These are phyloP conservation scores for Brevimyrus niger DNA, from an alignment of 2,113 vertebrate species.

Conservation along the genomic window DNA sequence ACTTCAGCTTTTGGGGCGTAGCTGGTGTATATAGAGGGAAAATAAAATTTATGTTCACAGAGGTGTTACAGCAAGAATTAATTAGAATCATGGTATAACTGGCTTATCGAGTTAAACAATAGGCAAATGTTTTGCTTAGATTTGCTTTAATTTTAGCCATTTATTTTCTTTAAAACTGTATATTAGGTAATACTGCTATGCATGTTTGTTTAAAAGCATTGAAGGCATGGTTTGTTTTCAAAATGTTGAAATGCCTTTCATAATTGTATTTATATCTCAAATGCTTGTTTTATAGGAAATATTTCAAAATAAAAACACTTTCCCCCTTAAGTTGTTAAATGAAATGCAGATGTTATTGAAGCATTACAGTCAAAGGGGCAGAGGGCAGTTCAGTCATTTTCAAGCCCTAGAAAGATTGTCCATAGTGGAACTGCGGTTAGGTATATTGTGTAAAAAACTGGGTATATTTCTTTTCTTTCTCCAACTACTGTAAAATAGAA, in stretches of 20 bases:
- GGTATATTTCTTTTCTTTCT: background rate
- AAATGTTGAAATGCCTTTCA: background rate
- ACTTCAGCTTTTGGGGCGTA: background rate
- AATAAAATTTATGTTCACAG: background rate
- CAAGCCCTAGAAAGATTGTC: background rate
- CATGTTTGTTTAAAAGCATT: background rate
- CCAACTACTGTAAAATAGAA: background rate
- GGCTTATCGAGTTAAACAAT: background rate
- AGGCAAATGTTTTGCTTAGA: background rate
- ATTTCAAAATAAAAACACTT: background rate
- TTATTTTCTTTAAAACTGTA: background rate
- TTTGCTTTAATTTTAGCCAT: background rate
- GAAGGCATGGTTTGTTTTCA: background rate
- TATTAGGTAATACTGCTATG: background rate
- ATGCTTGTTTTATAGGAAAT: background rate
- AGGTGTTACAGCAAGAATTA: background rate
- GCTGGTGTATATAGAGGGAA: background rate
- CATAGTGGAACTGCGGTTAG: background rate
- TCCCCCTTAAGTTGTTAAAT: background rate
- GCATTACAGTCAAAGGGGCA: background rate
- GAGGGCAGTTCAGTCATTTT: background rate
- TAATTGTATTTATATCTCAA: background rate
- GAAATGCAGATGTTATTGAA: background rate
- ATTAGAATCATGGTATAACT: background rate
- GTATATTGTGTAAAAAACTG: background rate